Conservation (phyloP, 2,113 vertebrate genomes). For the Eidolon helvum region DNA sequence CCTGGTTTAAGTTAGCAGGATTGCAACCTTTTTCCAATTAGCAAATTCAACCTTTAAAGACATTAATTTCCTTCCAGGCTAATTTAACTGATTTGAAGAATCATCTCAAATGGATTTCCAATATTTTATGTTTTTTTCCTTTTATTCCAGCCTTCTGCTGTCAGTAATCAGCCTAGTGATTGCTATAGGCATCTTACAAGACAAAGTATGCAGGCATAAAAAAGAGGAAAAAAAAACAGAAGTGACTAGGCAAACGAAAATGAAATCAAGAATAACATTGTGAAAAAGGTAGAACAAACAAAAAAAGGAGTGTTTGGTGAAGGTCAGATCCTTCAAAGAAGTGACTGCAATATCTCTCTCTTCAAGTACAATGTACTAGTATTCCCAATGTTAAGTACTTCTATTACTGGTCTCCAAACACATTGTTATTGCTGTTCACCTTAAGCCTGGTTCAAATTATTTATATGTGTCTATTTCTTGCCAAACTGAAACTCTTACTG, state of each 20-base stretch:
- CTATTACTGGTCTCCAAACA: not conserved
- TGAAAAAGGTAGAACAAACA: not conserved
- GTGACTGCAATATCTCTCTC: not conserved
- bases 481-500: not conserved
- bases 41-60: conserved; percentile 17
- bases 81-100: conserved; percentile 42
- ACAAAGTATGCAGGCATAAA: not conserved
- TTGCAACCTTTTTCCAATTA: conserved; percentile 1
- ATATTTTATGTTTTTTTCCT: not conserved
- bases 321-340: not conserved
- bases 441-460: not conserved
- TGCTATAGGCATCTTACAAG: not conserved
- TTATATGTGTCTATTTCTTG: not conserved
- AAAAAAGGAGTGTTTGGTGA: not conserved
- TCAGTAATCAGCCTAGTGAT: not conserved
- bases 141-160: not conserved
- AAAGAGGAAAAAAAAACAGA: not conserved
- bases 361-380: not conserved
- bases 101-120: not conserved
- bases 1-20: conserved; percentile 18
- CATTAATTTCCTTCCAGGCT: conserved; percentile 18
- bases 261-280: not conserved
- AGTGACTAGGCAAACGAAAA: not conserved
- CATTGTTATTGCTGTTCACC: not conserved
- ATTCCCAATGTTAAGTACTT: not conserved